These are phyloP conservation scores for Carassius carassius DNA, from an alignment of 2,113 vertebrate species.

Conservation along the genomic window DNA sequence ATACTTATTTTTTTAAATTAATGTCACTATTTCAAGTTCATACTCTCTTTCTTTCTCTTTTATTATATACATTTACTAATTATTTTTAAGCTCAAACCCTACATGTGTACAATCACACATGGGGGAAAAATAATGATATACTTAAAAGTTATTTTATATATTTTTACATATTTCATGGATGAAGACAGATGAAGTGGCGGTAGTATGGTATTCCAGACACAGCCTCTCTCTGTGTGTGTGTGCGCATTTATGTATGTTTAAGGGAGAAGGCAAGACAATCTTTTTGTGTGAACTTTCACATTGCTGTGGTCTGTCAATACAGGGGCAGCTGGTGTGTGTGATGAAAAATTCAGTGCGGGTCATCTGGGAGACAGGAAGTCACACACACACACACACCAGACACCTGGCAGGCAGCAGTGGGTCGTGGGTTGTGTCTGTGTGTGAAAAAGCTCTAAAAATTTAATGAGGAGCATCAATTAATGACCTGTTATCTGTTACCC, in stretches of 20 bases:
- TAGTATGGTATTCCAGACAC: neutral
- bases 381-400: slow-evolving; percentile 9
- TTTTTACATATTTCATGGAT: no score
- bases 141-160: no score
- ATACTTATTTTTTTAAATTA: no score
- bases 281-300: slow-evolving; percentile 35
- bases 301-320: slow-evolving; percentile 26
- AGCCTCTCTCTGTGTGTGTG: neutral
- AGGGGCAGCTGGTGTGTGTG: slow-evolving; percentile 29
- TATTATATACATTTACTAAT: no score
- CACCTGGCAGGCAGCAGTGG: slow-evolving; percentile 48
- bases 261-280: neutral
- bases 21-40: no score
- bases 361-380: no score
- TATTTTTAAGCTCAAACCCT: no score
- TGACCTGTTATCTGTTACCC: slow-evolving; percentile 44
- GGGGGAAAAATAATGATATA: no score
- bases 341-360: no score
- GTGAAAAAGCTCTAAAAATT: slow-evolving; percentile 48
- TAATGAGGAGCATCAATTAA: slow-evolving; percentile 55
- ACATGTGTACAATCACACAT: no score
- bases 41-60: no score
- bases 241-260: neutral
- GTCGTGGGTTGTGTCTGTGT: slow-evolving; percentile 39
- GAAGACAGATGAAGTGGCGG: neutral